A percentile compares a stretch with the other conserved stretches of the same genome.
Conservation (phyloP, 2,797 vertebrate genomes). For the Notolepis coatsorum region DNA sequence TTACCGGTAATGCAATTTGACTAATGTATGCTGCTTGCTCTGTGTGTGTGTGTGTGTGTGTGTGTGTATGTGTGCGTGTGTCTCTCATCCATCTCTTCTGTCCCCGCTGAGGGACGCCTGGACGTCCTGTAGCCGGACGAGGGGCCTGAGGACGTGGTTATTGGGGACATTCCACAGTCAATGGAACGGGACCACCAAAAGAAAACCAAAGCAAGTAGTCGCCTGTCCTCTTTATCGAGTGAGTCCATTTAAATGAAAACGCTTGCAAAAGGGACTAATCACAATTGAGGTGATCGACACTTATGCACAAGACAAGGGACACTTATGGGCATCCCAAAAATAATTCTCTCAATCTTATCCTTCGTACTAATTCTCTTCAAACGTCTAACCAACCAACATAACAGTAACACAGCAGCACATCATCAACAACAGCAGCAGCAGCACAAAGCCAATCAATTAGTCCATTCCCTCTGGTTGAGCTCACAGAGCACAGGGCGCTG, state of each 20-base stretch:
- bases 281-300: not conserved
- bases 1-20: slow-evolving; percentile 10
- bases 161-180: too few species aligned
- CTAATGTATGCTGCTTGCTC: slow-evolving; percentile 23
- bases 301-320: not conserved
- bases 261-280: not conserved
- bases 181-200: slow-evolving; percentile 23
- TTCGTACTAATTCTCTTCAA: slow-evolving; percentile 23
- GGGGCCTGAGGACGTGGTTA: too few species aligned
- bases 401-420: too few species aligned
- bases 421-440: not conserved
- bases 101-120: slow-evolving; percentile 6
- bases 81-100: slow-evolving; percentile 40
- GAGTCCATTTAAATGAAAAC: too few species aligned
- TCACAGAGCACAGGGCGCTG: slow-evolving; percentile 35
- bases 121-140: slow-evolving; percentile 38
- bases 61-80: slow-evolving; percentile 24
- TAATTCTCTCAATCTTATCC: not conserved
- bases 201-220: slow-evolving; percentile 16
- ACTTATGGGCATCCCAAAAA: not conserved
- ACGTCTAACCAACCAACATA: not conserved
- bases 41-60: slow-evolving; percentile 2
- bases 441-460: slow-evolving; percentile 35
- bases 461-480: slow-evolving; percentile 34
- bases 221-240: slow-evolving; percentile 33